A percentile compares a stretch with the other conserved stretches of the same genome.
Evolutionary conservation across 1,140 invertebrate species (phyloP).

Genomic region (Ganaspis sp.): DNA sequence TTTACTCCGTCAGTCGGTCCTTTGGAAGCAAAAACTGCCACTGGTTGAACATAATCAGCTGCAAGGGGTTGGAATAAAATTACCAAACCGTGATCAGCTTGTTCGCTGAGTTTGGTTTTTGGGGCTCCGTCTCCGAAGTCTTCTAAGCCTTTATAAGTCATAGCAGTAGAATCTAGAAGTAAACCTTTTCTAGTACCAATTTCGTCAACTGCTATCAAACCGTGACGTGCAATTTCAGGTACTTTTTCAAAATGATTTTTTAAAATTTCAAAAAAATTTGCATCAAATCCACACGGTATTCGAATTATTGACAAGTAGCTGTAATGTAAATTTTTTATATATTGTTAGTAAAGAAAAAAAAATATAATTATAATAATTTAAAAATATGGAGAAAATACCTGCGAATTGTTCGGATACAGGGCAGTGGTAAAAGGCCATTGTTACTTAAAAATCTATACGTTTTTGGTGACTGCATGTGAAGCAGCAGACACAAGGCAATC

Average conservation of each 20-base stretch:
- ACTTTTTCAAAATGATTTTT: slow-evolving; percentile 33
- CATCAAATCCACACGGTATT: slow-evolving; percentile 46
- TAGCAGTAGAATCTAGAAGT: slow-evolving; percentile 13
- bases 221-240: slow-evolving; percentile 34
- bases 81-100: slow-evolving; percentile 48
- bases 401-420: neutral
- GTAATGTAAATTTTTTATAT: neutral
- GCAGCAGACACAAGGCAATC: slow-evolving; percentile 39
- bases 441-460: slow-evolving; percentile 12
- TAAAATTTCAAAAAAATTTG: slow-evolving; percentile 44
- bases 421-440: neutral
- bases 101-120: neutral
- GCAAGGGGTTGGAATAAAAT: slow-evolving; percentile 47
- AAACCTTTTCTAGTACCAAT: slow-evolving; percentile 36
- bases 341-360: too few species aligned
- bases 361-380: neutral
- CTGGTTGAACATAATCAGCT: slow-evolving; percentile 37
- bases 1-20: slow-evolving; percentile 37
- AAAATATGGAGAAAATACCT: neutral
- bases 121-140: slow-evolving; percentile 39
- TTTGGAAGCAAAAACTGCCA: slow-evolving; percentile 44
- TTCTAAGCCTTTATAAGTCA: slow-evolving; percentile 35
- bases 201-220: slow-evolving; percentile 41
- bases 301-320: slow-evolving; percentile 31
- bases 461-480: slow-evolving; percentile 39